Evolutionary conservation across 2,888 invertebrate genomes (phyloP).

Genomic region (Melinopterus prodromus): DNA sequence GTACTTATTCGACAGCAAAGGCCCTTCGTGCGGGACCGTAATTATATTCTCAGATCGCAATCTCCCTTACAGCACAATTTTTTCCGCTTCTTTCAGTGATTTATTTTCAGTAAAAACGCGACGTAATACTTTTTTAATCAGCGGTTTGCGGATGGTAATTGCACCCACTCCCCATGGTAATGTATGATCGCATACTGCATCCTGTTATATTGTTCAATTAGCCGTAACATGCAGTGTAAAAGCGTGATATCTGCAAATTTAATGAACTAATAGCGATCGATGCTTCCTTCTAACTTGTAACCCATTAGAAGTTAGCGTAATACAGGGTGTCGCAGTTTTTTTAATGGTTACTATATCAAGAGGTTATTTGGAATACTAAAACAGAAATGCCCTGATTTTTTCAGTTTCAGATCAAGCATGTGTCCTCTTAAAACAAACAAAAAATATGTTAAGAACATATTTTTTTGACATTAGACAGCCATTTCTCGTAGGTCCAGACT

Average conservation of each 20-base stretch:
- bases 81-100: not conserved
- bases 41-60: not conserved
- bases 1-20: not conserved
- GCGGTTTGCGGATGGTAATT: not conserved
- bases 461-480: no score
- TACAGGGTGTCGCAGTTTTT: not conserved
- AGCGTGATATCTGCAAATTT: not conserved
- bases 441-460: no score
- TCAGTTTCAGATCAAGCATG: no score
- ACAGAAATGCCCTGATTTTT: no score
- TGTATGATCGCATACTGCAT: not conserved
- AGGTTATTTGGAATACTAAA: not conserved
- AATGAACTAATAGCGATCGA: not conserved
- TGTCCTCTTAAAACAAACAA: no score
- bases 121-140: not conserved
- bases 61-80: not conserved
- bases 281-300: not conserved
- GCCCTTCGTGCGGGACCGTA: constrained; percentile 4
- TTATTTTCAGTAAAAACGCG: not conserved
- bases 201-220: not conserved
- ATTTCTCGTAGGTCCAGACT: no score
- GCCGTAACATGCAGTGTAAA: not conserved
- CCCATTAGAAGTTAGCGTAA: not conserved
- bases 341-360: not conserved
- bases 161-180: not conserved